Percentiles rank a stretch among this genome's conserved stretches.
These are phyloP conservation scores for Halcyon malimbica DNA, from an alignment of 2,113 vertebrate genomes.

Conservation along the genomic window DNA sequence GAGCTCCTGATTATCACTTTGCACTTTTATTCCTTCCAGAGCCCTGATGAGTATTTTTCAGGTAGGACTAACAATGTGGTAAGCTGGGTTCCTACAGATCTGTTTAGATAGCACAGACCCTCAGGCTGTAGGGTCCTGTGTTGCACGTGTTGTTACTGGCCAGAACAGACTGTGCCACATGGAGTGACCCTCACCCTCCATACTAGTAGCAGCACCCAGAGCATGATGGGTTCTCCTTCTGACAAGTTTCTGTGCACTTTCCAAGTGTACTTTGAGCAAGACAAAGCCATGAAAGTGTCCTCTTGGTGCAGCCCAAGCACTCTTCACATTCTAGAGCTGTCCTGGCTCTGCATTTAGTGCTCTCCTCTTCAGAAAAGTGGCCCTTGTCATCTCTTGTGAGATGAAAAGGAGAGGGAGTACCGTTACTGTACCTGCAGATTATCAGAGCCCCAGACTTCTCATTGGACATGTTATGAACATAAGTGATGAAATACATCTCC, in stretches of 20 bases:
- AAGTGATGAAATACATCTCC: neutral
- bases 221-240: neutral
- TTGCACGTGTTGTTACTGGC: neutral
- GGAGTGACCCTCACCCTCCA: neutral
- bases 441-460: too few species aligned
- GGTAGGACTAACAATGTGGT: neutral
- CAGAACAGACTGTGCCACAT: neutral
- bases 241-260: neutral
- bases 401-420: neutral
- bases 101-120: neutral
- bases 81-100: neutral
- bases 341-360: neutral
- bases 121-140: neutral
- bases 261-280: neutral
- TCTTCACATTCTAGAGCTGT: neutral
- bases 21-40: neutral
- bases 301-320: neutral
- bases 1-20: neutral
- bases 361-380: neutral
- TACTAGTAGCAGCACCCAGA: neutral
- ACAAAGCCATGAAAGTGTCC: neutral
- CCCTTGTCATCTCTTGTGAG: neutral
- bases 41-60: neutral
- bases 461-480: neutral
- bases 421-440: neutral